These are phyloP conservation scores for Centroberyx gerrardi DNA, from an alignment of 2,797 vertebrate species.

Conservation along the genomic window DNA sequence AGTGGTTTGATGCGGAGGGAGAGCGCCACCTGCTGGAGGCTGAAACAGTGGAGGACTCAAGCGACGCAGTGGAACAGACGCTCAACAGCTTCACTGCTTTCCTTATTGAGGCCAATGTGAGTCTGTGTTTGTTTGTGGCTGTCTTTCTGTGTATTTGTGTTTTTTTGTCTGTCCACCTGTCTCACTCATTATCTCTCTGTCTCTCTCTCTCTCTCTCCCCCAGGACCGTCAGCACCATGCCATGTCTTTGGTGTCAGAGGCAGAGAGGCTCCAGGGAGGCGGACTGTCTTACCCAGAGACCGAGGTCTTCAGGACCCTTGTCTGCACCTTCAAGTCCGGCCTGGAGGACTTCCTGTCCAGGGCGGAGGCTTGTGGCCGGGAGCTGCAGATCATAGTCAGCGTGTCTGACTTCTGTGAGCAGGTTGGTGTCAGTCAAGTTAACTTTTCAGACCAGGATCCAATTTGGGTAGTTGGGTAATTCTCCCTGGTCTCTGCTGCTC, in stretches of 20 bases:
- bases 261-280: constrained; percentile 79
- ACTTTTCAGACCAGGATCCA: not conserved
- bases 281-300: constrained; percentile 81
- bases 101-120: constrained; percentile 90
- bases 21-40: constrained; percentile 84
- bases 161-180: not conserved
- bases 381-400: constrained; percentile 86
- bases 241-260: constrained; percentile 88
- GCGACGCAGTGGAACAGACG: constrained; percentile 81
- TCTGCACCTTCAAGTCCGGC: constrained; percentile 84
- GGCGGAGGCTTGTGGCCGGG: constrained; percentile 87
- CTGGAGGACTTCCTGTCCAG: constrained; percentile 89
- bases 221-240: constrained; percentile 90
- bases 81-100: constrained; percentile 87
- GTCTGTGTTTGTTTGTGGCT: constrained; percentile 45
- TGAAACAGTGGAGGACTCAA: constrained; percentile 80
- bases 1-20: constrained; percentile 92
- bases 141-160: not conserved
- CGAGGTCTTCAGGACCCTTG: constrained; percentile 79
- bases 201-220: not conserved
- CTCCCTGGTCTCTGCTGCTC: too few species aligned
- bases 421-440: constrained; percentile 78
- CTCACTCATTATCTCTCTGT: constrained; percentile 14
- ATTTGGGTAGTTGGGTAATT: too few species aligned
- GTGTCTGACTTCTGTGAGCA: constrained; percentile 89